These are phyloP conservation scores for Mallotus villosus DNA, from an alignment of 2,797 vertebrate species.

Conservation along the genomic window DNA sequence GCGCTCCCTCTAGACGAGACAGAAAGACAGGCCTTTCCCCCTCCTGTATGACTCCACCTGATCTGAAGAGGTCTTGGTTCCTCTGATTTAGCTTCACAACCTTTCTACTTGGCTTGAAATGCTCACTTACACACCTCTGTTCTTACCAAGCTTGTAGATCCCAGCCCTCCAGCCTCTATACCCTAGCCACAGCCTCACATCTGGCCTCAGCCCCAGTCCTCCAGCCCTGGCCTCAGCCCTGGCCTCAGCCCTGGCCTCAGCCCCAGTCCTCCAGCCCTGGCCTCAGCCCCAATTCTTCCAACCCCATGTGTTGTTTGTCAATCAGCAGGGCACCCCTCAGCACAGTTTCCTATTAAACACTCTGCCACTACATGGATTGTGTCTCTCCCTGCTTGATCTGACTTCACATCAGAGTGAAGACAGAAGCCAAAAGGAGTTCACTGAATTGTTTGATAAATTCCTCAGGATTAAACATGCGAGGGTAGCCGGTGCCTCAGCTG, in stretches of 20 bases:
- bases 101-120: conserved; percentile 45
- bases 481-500: neutral
- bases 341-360: conserved; percentile 22
- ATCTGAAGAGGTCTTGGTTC: conserved; percentile 39
- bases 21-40: neutral
- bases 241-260: no score
- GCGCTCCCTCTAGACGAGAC: neutral
- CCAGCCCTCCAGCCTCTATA: no score
- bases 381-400: no score
- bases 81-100: conserved; percentile 35
- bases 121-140: conserved; percentile 25
- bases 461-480: conserved; percentile 7
- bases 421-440: conserved; percentile 1
- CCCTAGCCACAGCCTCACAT: no score
- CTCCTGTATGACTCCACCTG: conserved; percentile 19
- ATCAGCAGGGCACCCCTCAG: conserved; percentile 13
- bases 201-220: neutral
- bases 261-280: no score
- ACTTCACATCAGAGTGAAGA: neutral
- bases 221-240: neutral
- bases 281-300: neutral
- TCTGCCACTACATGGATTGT: conserved; percentile 11
- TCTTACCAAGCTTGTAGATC: conserved; percentile 22
- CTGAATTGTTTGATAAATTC: conserved; percentile 2
- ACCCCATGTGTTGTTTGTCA: conserved; percentile 20